Evolutionary conservation across 2,113 vertebrate genomes (phyloP), one percentile per base, ranked within the genome.

Genomic region (Cairina moschata): DNA sequence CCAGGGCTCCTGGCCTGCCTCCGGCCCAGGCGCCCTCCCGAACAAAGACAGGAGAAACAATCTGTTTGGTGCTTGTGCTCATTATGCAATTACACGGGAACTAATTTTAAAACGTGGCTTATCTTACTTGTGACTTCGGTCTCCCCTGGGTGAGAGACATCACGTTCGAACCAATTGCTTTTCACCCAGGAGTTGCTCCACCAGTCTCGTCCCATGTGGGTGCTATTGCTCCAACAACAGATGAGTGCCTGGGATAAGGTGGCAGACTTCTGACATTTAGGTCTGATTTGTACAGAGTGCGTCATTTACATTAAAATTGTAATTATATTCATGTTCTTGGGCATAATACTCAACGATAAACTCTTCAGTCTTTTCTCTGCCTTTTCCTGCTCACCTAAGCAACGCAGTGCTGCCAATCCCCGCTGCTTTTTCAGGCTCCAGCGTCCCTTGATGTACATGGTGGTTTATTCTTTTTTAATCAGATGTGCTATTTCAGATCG

Each of bases 321-420:
- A 56, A 67, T 62, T 62, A 34, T 12, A 6, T 48, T 50, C 26
- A 7, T 56, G 28, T 50, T 82, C 34, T 56, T 44, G 83, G 66
- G 60, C 50, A 13, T 42, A 38, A 17, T 18, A 13, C 38, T 38
- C 15, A 22, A 3, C 9, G 69, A 34, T 14, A 31, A 58, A 29
- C 48, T 22, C 55, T 15, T 48, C 7, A 6, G 36, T 76, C 18
- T 8, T 23, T 9, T 11, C 60, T 26, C 40, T 31, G 40, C 60
- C 60, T 52, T 31, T 42, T 32, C 18, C 44, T 13, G 1, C 67
- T 17, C 38, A 55, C 13, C 4, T 11, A 36, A 59, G 82, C 74
- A 31, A 46, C 2, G 0, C 23, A 4, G 58, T 3, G 1, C 29
- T 13, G 3, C 44, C 21, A 1, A 5, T 1, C 38, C 22, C 69